These are phyloP conservation scores for Pseudochirops cupreus DNA, from an alignment of 2,797 vertebrate species.

Conservation along the genomic window DNA sequence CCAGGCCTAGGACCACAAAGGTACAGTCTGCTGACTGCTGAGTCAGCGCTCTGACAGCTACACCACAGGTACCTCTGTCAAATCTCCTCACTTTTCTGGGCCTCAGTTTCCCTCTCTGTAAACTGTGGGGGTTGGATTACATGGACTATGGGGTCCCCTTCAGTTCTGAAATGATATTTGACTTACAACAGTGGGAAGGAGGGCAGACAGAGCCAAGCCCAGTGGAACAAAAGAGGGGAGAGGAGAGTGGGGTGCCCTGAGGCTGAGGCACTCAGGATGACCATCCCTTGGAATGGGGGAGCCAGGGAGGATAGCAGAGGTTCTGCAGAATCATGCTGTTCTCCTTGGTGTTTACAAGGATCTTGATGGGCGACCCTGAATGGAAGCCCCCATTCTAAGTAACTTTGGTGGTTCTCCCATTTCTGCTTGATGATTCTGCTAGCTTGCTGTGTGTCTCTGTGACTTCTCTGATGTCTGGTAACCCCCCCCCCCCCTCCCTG, in stretches of 20 bases:
- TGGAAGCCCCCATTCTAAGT: not conserved
- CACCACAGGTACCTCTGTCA: not conserved
- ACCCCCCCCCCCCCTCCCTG: accelerated
- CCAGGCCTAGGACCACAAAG: not conserved
- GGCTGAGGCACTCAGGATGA: not conserved
- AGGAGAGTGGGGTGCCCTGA: not conserved
- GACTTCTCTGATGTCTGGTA: not conserved
- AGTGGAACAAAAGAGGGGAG: not conserved
- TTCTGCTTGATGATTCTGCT: not conserved
- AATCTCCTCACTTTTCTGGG: not conserved
- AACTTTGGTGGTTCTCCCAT: not conserved
- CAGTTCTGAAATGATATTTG: not conserved
- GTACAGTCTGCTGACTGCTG: not conserved
- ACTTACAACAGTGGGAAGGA: not conserved
- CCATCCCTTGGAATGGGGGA: not conserved
- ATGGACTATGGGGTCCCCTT: not conserved
- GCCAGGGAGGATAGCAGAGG: not conserved
- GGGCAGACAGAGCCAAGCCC: not conserved
- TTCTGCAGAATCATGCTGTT: not conserved
- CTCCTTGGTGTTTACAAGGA: not conserved
- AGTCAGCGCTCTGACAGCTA: not conserved
- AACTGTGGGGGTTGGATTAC: not conserved
- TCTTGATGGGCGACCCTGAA: not conserved
- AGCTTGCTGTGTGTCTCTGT: not conserved
- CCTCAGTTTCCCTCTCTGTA: not conserved